These are phyloP conservation scores for Rhopalosiphum maidis DNA, from an alignment of 1,140 invertebrate species.

Conservation along the genomic window DNA sequence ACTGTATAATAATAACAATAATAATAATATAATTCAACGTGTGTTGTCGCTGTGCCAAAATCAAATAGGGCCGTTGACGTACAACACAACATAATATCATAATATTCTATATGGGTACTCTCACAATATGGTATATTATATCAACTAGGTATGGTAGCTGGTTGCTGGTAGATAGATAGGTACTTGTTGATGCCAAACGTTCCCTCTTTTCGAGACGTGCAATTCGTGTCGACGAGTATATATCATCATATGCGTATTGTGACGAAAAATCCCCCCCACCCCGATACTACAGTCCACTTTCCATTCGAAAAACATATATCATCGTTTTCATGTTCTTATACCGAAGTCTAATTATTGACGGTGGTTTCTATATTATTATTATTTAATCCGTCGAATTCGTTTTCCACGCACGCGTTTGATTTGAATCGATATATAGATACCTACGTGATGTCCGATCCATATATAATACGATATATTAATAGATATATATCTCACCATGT, in stretches of 20 bases:
- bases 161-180: background rate
- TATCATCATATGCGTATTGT: background rate
- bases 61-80: background rate
- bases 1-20: no score
- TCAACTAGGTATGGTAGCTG: background rate
- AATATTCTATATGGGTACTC: background rate
- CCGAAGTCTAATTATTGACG: background rate
- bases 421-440: background rate
- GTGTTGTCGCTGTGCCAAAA: background rate
- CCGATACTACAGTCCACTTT: background rate
- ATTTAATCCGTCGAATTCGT: conserved; percentile 8
- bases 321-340: background rate
- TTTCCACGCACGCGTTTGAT: background rate
- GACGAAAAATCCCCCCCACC: background rate
- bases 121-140: background rate
- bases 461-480: background rate
- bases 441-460: background rate
- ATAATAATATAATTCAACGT: background rate
- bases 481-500: background rate
- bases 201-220: background rate
- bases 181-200: background rate
- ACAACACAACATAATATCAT: background rate
- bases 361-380: background rate
- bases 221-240: background rate
- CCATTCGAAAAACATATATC: background rate